Conservation (phyloP, 2,113 vertebrate genomes). For the Scopus umbretta region DNA sequence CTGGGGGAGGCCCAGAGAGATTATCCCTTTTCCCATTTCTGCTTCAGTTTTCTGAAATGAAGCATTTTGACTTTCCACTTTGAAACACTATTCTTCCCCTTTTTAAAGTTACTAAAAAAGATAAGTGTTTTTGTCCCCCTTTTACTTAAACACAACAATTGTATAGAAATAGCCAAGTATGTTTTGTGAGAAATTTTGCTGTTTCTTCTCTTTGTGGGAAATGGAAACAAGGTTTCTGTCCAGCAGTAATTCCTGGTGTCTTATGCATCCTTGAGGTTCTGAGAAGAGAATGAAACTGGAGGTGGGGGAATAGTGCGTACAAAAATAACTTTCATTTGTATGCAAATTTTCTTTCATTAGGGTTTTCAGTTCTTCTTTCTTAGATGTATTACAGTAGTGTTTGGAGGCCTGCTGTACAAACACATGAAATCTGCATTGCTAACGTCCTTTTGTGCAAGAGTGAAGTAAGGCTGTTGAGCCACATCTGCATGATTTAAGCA, state of each 20-base stretch:
- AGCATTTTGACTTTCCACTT: background rate
- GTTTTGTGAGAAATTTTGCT: background rate
- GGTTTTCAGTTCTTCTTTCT: conserved; percentile 41
- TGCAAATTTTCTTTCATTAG: conserved; percentile 58
- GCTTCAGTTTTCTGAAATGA: background rate
- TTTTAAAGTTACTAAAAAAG: background rate
- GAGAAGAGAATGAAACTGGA: conserved; percentile 24
- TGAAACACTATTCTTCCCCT: background rate
- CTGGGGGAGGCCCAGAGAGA: background rate
- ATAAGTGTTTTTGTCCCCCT: background rate
- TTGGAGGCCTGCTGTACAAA: conserved; percentile 39
- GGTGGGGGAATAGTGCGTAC: conserved; percentile 1
- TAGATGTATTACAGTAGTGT: conserved; percentile 22
- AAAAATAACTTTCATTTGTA: conserved; percentile 62
- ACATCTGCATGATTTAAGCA: background rate
- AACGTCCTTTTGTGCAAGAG: background rate
- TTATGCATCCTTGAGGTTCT: conserved; percentile 44
- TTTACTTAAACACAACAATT: background rate
- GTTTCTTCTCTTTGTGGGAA: background rate
- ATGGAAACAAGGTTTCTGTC: conserved; percentile 32
- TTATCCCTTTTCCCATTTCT: background rate
- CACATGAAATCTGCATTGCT: background rate
- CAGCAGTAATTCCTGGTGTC: conserved; percentile 7
- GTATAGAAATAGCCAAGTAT: background rate
- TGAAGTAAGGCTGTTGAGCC: background rate